Base-by-base conservation (phyloP, 2,888 invertebrate genomes). In the Cephus nigrinus region DNA sequence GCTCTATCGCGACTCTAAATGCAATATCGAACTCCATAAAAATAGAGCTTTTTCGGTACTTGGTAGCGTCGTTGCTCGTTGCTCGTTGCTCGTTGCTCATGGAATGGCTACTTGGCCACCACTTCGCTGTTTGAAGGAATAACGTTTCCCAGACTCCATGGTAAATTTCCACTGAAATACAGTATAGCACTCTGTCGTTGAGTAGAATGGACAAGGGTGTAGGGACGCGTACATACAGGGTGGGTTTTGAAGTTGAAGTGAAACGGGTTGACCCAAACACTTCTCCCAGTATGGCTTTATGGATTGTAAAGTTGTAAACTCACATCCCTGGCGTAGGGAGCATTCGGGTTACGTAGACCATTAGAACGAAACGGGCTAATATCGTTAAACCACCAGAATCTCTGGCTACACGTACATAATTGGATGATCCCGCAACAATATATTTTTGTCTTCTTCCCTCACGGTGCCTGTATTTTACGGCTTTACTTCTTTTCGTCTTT, bases 21-120 rank as follows among this genome's bases (percentile, higher is more conserved):
- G 86, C 86, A 87, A 88, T 88, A 88, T 88, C 85, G 85, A 85
- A 82, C 84, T 84, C 84, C 86, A 88, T 88, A 89, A 88, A 88
- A 88, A 87, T 88, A 88, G 88, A 88, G 84, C 86, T 88, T 86
- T 87, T 88, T 88, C 86, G 85, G 81, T 82, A 86, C 85, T 83
- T 82, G 81, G 81, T 78, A 78, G 80, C 79, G 81, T 81, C 81
- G 80, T 76, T 74, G 79, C 80, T 73, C 75, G 77, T 68, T 76
- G 81, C 78, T 77, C 76, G 79, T 79, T 69, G 34, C 77, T 80
- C 55, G 9, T 55, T 55, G 55, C 55, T 55, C 55, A 55, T 23
- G 23, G 23, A 55, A 55, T 55, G 55, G 23, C 55, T 23, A 55
- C 23, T 23, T 55, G 55, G 23, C 55, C 9, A 55, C 23, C 55